Evolutionary conservation across 2,113 vertebrate species (phyloP), one percentile per base, ranked within the genome.

Genomic region (Sinocyclocheilus anshuiensis): DNA sequence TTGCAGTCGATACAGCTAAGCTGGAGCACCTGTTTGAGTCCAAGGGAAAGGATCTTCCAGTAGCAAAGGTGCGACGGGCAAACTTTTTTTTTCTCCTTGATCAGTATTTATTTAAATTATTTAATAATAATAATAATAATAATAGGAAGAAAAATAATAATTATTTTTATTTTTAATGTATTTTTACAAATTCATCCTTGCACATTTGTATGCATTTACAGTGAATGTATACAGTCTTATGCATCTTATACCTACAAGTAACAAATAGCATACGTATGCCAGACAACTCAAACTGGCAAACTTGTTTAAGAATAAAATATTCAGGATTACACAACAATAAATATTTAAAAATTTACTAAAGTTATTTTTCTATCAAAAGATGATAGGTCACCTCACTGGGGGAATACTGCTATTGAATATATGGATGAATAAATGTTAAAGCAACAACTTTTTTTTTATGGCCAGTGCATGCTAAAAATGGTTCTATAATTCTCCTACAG

Each of bases 1-100:
- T 98, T 0, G 90, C 92, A 0, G 92, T 99, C 79, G 97, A 99
- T 86, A 94, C 95, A 0, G 88, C 93, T 63, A 94, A 95, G 18
- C 94, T 99, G 63, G 97, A 99, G 80, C 97, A 98, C 90, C 95
- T 99, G 86, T 99, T 99, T 77, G 97, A 99, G 92, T 97, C 97
- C 33, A 95, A 96, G 74, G 95, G 96, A 85, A 99, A 99, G 87
- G 98, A 99, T 0, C 90, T 95, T 0, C 89, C 94, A 1, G 75
- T 95, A 12, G 89, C 95, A 90, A 99, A 99, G 97, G 98, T 99
- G 95, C 89, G 12, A 72, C 2, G 4, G 13, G 22, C 42, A 10
- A 20, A 29, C 26, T 4, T 7, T 9, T 29, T 36, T 22, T 50
- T 11, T 57, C 6, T 55, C 13, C 0, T 0, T 72, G 33, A 71